Evolutionary conservation across 2,888 invertebrate genomes (phyloP).

Genomic region (Carpatolechia fugitivella): DNA sequence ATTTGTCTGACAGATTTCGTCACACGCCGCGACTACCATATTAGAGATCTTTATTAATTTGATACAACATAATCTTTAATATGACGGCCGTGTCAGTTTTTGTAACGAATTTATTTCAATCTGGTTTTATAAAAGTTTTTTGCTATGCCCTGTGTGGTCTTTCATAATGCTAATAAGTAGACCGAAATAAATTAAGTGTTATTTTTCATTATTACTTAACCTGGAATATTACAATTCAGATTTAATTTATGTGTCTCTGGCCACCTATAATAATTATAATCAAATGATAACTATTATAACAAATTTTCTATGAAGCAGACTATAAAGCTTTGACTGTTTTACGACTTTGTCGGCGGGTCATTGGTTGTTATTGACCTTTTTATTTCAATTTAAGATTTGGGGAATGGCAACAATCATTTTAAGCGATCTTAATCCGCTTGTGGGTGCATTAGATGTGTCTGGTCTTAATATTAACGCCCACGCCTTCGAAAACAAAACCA

Average conservation of each 20-base stretch:
- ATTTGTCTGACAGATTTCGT: slow-evolving; percentile 18
- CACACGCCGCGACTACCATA: slow-evolving; percentile 29
- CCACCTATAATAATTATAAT: background rate
- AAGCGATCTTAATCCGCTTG: slow-evolving; percentile 38
- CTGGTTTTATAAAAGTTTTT: slow-evolving; percentile 18
- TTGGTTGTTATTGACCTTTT: slow-evolving; percentile 2
- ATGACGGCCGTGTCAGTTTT: slow-evolving; percentile 24
- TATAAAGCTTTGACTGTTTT: background rate
- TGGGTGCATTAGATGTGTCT: slow-evolving; percentile 45
- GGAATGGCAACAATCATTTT: slow-evolving; percentile 28
- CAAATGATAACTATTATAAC: background rate
- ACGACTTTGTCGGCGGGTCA: slow-evolving; percentile 12
- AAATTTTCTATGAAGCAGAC: background rate
- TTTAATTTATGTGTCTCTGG: slow-evolving; percentile 2
- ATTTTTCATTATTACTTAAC: background rate
- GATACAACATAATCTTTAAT: slow-evolving; percentile 24
- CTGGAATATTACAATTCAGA: slow-evolving; percentile 2
- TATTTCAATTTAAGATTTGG: slow-evolving; percentile 2
- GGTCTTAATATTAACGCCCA: slow-evolving; percentile 45
- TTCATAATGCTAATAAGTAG: slow-evolving; percentile 13
- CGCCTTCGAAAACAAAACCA: slow-evolving; percentile 54
- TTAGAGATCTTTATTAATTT: slow-evolving; percentile 22
- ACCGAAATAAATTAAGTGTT: slow-evolving; percentile 13
- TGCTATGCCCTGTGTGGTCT: slow-evolving; percentile 20
- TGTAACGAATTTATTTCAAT: slow-evolving; percentile 20